Conservation (phyloP, 2,113 vertebrate genomes). For the Varanus komodoensis region DNA sequence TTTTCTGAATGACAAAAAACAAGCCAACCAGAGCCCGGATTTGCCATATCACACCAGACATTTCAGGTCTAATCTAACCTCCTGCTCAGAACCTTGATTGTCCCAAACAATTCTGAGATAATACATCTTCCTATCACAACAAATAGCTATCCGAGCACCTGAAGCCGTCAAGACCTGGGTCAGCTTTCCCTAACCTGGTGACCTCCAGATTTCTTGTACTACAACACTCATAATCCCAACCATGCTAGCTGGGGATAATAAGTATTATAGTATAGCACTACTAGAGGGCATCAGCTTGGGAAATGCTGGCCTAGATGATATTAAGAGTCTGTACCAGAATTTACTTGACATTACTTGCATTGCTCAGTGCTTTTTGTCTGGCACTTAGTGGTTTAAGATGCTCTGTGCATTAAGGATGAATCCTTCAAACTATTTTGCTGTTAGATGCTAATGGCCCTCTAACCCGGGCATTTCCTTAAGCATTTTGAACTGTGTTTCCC, state of each 20-base stretch:
- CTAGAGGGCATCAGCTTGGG: too few relatives aligned
- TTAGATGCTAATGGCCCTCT: not conserved
- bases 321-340: not conserved
- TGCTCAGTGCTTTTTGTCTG: not conserved
- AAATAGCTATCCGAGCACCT: not conserved
- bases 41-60: not conserved
- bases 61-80: not conserved
- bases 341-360: not conserved
- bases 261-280: too few relatives aligned
- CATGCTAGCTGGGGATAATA: too few relatives aligned
- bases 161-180: not conserved
- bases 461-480: not conserved
- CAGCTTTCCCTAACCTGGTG: too few relatives aligned
- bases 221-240: too few relatives aligned
- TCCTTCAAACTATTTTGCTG: not conserved
- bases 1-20: not conserved
- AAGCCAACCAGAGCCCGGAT: not conserved
- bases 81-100: not conserved
- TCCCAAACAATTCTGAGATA: not conserved
- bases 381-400: constrained; percentile 6
- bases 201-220: too few relatives aligned
- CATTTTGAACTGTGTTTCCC: not conserved
- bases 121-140: not conserved
- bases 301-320: not conserved
- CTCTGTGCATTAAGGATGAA: not conserved